These are phyloP conservation scores for Molossus molossus DNA, from an alignment of 2,797 vertebrate species.

Conservation along the genomic window DNA sequence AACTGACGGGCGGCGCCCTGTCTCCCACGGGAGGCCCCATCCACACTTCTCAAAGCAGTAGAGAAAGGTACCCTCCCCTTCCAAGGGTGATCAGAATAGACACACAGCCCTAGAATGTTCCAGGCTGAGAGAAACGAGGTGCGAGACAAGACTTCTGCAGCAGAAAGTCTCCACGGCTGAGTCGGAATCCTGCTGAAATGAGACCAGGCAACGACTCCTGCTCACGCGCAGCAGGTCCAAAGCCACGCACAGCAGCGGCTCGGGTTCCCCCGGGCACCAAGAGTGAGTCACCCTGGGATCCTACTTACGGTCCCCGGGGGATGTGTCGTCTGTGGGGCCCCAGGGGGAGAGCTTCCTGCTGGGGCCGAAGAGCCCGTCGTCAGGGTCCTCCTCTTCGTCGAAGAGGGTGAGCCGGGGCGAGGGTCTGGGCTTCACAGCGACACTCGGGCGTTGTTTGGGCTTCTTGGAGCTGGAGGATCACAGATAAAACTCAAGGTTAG, in stretches of 20 bases:
- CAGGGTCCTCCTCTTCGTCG: conserved; percentile 89
- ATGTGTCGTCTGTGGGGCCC: conserved; percentile 42
- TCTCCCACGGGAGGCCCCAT: background rate
- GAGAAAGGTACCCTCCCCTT: background rate
- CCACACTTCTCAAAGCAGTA: background rate
- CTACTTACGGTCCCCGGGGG: conserved; percentile 88
- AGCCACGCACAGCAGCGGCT: accelerated
- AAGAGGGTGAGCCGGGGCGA: conserved; percentile 89
- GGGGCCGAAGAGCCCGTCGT: conserved; percentile 89
- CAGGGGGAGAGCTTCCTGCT: conserved; percentile 50
- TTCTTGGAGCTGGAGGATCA: conserved; percentile 89
- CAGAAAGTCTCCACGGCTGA: background rate
- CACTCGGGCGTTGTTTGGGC: conserved; percentile 83
- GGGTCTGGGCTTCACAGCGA: conserved; percentile 47
- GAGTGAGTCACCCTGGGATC: background rate
- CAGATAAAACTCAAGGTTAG: conserved; percentile 50
- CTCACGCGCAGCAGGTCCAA: accelerated
- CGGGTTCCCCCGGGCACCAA: no score
- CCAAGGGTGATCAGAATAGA: background rate
- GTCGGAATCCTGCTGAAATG: accelerated
- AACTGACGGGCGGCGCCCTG: no score
- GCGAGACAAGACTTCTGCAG: background rate
- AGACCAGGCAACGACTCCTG: background rate
- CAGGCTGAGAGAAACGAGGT: background rate
- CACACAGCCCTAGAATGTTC: background rate